These are phyloP conservation scores for Leptopilina clavipes DNA, from an alignment of 1,140 invertebrate genomes.

Conservation along the genomic window DNA sequence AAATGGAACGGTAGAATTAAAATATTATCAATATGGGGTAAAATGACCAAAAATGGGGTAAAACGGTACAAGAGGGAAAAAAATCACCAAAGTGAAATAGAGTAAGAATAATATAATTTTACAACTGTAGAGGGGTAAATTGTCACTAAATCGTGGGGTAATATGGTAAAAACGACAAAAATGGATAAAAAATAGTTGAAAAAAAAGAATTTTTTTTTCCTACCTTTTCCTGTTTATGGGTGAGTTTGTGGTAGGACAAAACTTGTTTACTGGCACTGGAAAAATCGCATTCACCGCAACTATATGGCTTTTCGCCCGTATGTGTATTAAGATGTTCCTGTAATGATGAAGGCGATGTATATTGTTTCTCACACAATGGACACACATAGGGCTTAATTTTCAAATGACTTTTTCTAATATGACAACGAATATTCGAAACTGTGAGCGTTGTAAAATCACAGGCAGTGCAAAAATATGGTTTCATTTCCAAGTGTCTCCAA, in stretches of 20 bases:
- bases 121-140: too few relatives aligned
- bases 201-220: neutral
- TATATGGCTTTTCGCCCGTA: constrained; percentile 58
- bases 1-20: too few relatives aligned
- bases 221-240: constrained; percentile 62
- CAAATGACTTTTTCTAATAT: constrained; percentile 64
- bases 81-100: too few relatives aligned
- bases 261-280: constrained; percentile 58
- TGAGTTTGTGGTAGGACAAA: constrained; percentile 57
- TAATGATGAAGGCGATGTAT: constrained; percentile 53
- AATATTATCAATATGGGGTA: too few relatives aligned
- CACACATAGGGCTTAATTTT: constrained; percentile 64
- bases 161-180: too few relatives aligned
- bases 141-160: too few relatives aligned
- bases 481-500: constrained; percentile 65
- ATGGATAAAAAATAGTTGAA: neutral
- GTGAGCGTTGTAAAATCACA: constrained; percentile 73
- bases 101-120: too few relatives aligned
- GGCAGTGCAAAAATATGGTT: constrained; percentile 66
- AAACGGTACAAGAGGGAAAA: too few relatives aligned
- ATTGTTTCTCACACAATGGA: constrained; percentile 56
- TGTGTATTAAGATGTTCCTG: constrained; percentile 63
- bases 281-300: constrained; percentile 59
- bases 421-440: constrained; percentile 60
- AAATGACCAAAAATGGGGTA: too few relatives aligned